Evolutionary conservation across 1,140 invertebrate species (phyloP).

Genomic region (Drosophila orosa): DNA sequence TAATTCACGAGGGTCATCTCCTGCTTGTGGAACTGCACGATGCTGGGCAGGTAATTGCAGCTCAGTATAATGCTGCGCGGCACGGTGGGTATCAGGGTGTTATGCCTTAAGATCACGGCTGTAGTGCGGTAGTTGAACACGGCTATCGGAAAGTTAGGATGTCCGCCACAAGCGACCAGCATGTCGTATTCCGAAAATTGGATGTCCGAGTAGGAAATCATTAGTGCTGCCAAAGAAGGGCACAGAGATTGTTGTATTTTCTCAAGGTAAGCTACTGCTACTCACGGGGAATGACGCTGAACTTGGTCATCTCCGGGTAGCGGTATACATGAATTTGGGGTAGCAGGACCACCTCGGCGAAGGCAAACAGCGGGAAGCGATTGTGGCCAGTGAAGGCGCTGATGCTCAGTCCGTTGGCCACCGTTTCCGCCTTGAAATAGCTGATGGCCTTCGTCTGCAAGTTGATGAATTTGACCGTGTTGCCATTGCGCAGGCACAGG

Average conservation of each 20-base stretch:
- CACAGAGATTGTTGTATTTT: not conserved
- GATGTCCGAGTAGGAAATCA: conserved; percentile 43
- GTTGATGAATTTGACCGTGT: conserved; percentile 61
- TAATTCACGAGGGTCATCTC: conserved; percentile 55
- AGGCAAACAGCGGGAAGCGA: conserved; percentile 71
- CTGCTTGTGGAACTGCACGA: conserved; percentile 62
- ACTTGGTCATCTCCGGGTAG: conserved; percentile 68
- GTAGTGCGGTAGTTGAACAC: conserved; percentile 70
- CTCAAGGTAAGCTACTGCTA: not conserved
- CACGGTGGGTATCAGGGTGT: conserved; percentile 23
- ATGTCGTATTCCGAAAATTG: conserved; percentile 64
- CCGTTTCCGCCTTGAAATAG: conserved; percentile 68
- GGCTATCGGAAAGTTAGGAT: conserved; percentile 44
- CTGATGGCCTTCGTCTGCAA: conserved; percentile 42
- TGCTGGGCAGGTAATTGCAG: conserved; percentile 35
- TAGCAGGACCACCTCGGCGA: conserved; percentile 51
- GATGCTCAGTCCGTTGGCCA: conserved; percentile 52
- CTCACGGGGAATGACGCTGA: conserved; percentile 57
- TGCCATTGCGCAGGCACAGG: conserved; percentile 48
- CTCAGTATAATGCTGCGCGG: conserved; percentile 4
- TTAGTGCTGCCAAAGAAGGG: not conserved
- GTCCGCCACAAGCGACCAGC: conserved; percentile 53
- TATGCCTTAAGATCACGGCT: conserved; percentile 24
- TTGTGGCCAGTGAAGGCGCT: conserved; percentile 56
- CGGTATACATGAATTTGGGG: conserved; percentile 62